Evolutionary conservation across 2,113 vertebrate species (phyloP).

Genomic region (Perognathus longimembris): DNA sequence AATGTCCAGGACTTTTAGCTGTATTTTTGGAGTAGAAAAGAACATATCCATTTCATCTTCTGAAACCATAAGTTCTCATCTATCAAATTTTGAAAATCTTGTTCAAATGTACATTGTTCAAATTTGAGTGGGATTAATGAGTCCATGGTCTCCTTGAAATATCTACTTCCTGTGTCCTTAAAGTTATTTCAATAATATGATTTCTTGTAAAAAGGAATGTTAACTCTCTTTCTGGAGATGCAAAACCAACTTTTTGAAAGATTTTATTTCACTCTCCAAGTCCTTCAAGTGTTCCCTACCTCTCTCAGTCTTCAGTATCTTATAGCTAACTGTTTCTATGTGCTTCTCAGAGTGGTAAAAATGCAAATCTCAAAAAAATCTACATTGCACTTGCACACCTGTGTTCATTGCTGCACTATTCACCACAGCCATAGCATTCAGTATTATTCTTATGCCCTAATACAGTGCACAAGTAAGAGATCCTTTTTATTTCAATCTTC

Average conservation of each 20-base stretch:
- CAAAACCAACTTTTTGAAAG: neutral
- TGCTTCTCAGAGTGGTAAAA: neutral
- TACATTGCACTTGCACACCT: neutral
- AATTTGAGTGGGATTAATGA: neutral
- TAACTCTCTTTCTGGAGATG: neutral
- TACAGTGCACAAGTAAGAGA: neutral
- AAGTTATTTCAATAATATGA: neutral
- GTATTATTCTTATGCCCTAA: neutral
- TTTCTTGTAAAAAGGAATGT: neutral
- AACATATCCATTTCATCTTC: neutral
- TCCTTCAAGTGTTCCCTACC: neutral
- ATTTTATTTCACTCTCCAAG: neutral
- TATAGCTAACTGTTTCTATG: neutral
- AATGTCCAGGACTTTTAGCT: neutral
- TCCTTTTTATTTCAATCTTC: neutral
- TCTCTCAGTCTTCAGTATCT: neutral
- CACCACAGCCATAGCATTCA: neutral
- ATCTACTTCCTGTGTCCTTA: neutral
- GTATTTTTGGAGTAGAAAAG: neutral
- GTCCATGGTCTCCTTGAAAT: neutral
- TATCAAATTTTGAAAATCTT: neutral
- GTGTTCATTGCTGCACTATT: too few species aligned
- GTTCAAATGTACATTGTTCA: neutral
- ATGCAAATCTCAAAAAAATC: neutral
- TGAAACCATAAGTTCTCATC: neutral